Base-by-base conservation (phyloP, 2,888 invertebrate species). In the Orthosia gracilis region DNA sequence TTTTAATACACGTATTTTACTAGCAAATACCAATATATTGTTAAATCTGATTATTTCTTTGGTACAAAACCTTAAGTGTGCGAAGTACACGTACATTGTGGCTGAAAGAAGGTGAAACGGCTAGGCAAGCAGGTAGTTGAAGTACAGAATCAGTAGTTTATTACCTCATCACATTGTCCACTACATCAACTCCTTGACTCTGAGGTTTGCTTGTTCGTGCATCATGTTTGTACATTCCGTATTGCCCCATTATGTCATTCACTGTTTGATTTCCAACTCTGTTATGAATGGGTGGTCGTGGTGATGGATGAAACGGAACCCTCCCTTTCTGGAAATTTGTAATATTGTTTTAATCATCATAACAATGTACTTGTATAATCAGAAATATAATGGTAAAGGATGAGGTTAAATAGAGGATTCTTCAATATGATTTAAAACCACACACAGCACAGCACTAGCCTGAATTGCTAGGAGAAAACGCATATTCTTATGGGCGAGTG, bases 91-190 rank as follows among this genome's bases (percentile, higher is more conserved):
- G 9, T 40, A 40, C 40, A 40, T n/a, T n/a, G n/a, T n/a, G n/a
- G n/a, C n/a, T n/a, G n/a, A n/a, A n/a, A n/a, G n/a, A n/a, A n/a
- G n/a, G n/a, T n/a, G n/a, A n/a, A n/a, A n/a, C n/a, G n/a, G n/a
- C n/a, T n/a, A n/a, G n/a, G n/a, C n/a, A n/a, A n/a, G 9, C 40
- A 40, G 7, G 40, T 40, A 40, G 40, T 40, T 40, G 9, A 40
- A 40, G 40, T 40, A 40, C 15, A 47, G 7, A 45, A 15, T 15
- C 3, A 68, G 4, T 58, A 23, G 23, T 31, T 55, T 2, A 15
- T 59, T 88, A 95, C 96, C 95, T 96, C 86, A 91, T 80, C 15
- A 91, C 86, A 91, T 95, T 94, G 83, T 96, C 96, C 45, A 94
- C 91, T 85, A 89, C 95, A 89, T 96, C 96, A 40, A 57, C 64